Conservation (phyloP, 2,888 invertebrate species). For the Odontocerum albicorne region DNA sequence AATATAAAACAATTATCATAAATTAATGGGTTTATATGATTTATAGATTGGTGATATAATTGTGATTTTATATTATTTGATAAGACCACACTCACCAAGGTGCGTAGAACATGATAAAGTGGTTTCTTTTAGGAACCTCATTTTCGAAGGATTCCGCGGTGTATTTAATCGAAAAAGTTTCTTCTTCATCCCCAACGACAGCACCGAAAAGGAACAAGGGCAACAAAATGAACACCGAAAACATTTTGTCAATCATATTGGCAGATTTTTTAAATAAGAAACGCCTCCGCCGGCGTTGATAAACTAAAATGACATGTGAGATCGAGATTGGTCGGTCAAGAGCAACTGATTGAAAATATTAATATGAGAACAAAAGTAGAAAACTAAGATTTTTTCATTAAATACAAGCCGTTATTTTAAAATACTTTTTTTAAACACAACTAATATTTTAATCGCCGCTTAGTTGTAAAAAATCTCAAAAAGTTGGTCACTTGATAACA, state of each 20-base stretch:
- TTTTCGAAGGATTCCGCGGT: constrained; percentile 22
- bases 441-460: too few species aligned
- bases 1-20: too few species aligned
- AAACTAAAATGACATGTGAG: constrained; percentile 19
- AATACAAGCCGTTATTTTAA: too few species aligned
- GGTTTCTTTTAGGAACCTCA: constrained; percentile 27
- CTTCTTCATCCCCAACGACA: constrained; percentile 22
- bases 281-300: constrained; percentile 20
- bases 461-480: too few species aligned
- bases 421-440: too few species aligned
- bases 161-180: constrained; percentile 17
- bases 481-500: too few species aligned
- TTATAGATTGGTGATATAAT: too few species aligned
- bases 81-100: constrained; percentile 32
- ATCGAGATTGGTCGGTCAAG: too few species aligned
- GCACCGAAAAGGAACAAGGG: constrained; percentile 18
- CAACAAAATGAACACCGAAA: constrained; percentile 3
- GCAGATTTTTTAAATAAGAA: constrained; percentile 4
- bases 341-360: too few species aligned
- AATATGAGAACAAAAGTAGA: too few species aligned
- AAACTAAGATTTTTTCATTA: too few species aligned
- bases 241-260: constrained; percentile 12
- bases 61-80: background rate
- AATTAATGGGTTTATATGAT: too few species aligned
- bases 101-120: constrained; percentile 36